Percentiles rank a stretch among this genome's conserved stretches.
Evolutionary conservation across 2,113 vertebrate species (phyloP).

Genomic region (Panurus biarmicus): DNA sequence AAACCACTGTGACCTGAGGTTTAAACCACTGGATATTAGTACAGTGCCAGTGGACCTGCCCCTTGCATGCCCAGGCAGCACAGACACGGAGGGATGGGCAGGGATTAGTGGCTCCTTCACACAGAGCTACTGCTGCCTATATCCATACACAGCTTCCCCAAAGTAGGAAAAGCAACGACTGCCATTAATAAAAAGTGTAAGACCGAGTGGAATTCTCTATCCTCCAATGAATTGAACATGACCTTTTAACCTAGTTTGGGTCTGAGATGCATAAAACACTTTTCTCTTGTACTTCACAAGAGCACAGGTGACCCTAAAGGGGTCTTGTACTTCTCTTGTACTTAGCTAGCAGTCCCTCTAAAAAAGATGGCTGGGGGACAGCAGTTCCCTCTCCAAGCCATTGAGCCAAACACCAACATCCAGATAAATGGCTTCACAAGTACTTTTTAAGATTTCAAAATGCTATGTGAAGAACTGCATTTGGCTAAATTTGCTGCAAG

Average conservation of each 20-base stretch:
- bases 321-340: not conserved
- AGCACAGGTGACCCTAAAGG: not conserved
- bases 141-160: not conserved
- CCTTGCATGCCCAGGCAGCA: accelerated
- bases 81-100: not conserved
- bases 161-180: not conserved
- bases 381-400: not conserved
- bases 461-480: not conserved
- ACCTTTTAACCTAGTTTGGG: not conserved
- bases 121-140: not conserved
- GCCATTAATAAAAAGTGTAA: not conserved
- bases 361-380: accelerated
- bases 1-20: not conserved
- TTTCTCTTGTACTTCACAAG: not conserved
- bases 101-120: not conserved
- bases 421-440: not conserved
- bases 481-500: not conserved
- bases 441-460: not conserved
- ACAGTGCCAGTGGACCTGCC: not conserved
- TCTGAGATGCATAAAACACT: not conserved
- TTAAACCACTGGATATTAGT: not conserved
- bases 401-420: not conserved
- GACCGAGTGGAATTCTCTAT: not conserved
- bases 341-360: not conserved
- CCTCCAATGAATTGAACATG: not conserved